phyloP scores from a whole-genome alignment of 1,140 invertebrate species.

The Drosophila nannoptera region DNA sequence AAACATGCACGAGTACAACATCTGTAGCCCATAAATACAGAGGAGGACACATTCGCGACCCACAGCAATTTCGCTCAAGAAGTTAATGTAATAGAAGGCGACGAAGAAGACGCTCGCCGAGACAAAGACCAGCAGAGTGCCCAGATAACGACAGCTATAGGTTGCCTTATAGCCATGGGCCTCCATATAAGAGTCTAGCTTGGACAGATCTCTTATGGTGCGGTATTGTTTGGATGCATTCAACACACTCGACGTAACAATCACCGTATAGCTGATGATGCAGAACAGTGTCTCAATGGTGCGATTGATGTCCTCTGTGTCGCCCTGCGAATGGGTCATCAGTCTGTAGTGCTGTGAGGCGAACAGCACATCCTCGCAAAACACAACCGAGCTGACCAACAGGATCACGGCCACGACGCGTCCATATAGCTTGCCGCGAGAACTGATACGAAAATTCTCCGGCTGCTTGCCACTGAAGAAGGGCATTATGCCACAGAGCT shows the following conservation, averaged over 20 bases:
- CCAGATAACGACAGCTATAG: slow-evolving; percentile 51
- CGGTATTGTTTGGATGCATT: slow-evolving; percentile 51
- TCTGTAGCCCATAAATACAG: slow-evolving; percentile 51
- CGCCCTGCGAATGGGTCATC: slow-evolving; percentile 50
- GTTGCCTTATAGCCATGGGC: slow-evolving; percentile 32
- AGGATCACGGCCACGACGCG: slow-evolving; percentile 25
- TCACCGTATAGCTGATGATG: slow-evolving; percentile 61
- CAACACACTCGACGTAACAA: slow-evolving; percentile 44
- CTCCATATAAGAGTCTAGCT: slow-evolving; percentile 54
- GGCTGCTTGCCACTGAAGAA: slow-evolving; percentile 39
- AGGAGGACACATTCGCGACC: slow-evolving; percentile 36
- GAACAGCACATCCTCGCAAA: slow-evolving; percentile 56
- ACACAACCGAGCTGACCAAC: slow-evolving; percentile 23
- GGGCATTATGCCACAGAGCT: slow-evolving; percentile 48
- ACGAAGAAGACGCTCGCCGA: slow-evolving; percentile 43
- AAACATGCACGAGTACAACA: slow-evolving; percentile 59
- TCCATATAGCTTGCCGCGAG: slow-evolving; percentile 43
- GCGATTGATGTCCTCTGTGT: slow-evolving; percentile 63
- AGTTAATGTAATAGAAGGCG: slow-evolving; percentile 64
- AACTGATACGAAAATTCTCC: slow-evolving; percentile 31
- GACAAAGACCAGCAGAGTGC: slow-evolving; percentile 16
- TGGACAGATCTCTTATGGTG: slow-evolving; percentile 46
- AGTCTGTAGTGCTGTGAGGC: slow-evolving; percentile 45
- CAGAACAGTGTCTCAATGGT: slow-evolving; percentile 68
- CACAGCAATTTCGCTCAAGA: slow-evolving; percentile 29